Base-by-base conservation (phyloP, 2,888 invertebrate genomes). In the Hirudinaria manillensis region DNA sequence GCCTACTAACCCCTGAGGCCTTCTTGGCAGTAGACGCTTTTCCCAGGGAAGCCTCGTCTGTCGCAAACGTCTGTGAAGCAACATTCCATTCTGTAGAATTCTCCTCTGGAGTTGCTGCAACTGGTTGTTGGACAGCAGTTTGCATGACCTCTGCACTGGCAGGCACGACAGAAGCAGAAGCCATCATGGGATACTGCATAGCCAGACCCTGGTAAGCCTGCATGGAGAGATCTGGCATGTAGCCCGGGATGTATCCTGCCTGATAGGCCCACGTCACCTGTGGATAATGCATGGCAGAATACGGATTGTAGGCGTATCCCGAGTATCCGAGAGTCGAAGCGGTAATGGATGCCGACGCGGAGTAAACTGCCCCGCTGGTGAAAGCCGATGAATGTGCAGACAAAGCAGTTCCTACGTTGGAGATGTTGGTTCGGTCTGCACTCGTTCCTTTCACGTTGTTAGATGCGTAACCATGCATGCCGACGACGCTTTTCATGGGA, bases 141-240 rank as follows among this genome's bases (percentile, higher is more conserved):
- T 68, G 68, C 32, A 68, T 34, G 29, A 34, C 36, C n/a, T 32
- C 32, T 19, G n/a, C 36, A 24, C 21, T 29, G 7, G 68, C 36
- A 29, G 61, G 61, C 61, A 61, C 61, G 21, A 61, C 61, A 13
- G 29, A 7, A 34, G 68, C 36, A n/a, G 32, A 36, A 68, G 34
- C 32, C 36, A 36, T 68, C 32, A 34, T 68, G 32, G 68, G 68
- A 32, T 34, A 68, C 13, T 68, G 36, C n/a, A 68, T 29, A 13
- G 68, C 36, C 36, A 34, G 29, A 32, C 32, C n/a, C 13, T 68
- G 68, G 34, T 68, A 68, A 34, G 68, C 68, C n/a, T 68, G 68
- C 36, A 68, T 68, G 7, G 68, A 68, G 7, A 68, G 68, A 34
- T 68, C 68, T 29, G 68, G 68, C 68, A 68, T 68, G 36, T 68